Evolutionary conservation across 2,113 vertebrate species (phyloP).

Genomic region (Willisornis vidua): DNA sequence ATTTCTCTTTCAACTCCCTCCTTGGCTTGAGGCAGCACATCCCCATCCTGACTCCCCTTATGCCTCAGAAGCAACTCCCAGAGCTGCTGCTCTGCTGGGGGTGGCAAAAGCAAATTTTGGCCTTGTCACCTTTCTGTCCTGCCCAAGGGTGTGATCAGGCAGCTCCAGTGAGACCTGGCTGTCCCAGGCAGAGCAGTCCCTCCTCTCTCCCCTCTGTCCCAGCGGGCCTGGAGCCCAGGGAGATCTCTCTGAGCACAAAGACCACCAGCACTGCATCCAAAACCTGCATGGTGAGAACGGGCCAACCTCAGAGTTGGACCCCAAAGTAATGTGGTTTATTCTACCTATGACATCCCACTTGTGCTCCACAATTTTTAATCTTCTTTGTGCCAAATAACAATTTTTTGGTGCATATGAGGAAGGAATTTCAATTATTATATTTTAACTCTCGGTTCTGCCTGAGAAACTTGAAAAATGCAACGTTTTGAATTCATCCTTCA

Average conservation of each 20-base stretch:
- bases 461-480: not conserved
- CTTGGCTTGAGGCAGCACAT: accelerated
- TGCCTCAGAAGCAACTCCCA: accelerated
- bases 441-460: not conserved
- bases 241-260: too few species aligned
- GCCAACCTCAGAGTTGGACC: accelerated
- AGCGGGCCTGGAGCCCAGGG: not conserved
- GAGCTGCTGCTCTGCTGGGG: not conserved
- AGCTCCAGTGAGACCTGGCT: not conserved
- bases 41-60: not conserved
- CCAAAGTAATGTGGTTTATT: not conserved
- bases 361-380: not conserved
- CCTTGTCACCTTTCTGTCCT: not conserved
- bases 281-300: not conserved
- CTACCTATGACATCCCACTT: not conserved
- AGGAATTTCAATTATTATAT: not conserved
- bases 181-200: not conserved
- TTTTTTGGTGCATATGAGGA: accelerated
- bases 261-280: not conserved
- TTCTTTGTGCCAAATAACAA: not conserved
- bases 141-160: not conserved
- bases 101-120: not conserved
- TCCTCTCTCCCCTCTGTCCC: not conserved
- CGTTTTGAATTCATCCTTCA: not conserved
- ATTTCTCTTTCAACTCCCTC: not conserved